phyloP scores from a whole-genome alignment of 1,140 invertebrate genomes.

The Pogonomyrmex californicus region DNA sequence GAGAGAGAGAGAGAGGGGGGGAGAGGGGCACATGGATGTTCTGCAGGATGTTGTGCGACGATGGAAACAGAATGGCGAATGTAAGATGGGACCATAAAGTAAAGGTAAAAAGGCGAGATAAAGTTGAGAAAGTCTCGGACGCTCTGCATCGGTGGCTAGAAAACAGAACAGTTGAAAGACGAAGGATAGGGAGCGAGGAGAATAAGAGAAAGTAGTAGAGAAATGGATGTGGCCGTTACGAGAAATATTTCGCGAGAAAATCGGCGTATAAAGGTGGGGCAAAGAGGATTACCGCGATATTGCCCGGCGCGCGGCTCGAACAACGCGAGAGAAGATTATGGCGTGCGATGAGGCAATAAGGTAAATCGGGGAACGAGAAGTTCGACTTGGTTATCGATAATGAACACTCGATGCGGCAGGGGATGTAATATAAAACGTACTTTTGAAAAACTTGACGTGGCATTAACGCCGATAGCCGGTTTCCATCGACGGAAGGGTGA shows the following conservation, averaged over 20 bases:
- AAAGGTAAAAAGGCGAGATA: conserved; percentile 36
- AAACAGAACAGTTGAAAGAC: background rate
- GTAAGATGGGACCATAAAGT: conserved; percentile 29
- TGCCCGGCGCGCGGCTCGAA: background rate
- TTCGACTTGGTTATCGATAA: conserved; percentile 24
- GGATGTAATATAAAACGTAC: conserved; percentile 10
- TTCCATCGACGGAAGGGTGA: background rate
- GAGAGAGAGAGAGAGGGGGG: background rate
- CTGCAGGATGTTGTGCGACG: conserved; percentile 29
- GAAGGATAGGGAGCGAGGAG: background rate
- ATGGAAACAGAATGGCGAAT: conserved; percentile 44
- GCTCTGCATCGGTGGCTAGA: background rate
- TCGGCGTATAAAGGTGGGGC: background rate
- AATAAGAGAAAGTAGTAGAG: background rate
- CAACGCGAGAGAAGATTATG: conserved; percentile 10
- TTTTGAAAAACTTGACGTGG: background rate
- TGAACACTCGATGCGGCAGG: background rate
- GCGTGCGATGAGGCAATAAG: conserved; percentile 29
- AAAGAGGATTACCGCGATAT: conserved; percentile 40
- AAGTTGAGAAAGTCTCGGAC: conserved; percentile 38
- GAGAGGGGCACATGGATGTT: conserved; percentile 17
- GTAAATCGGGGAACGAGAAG: conserved; percentile 5
- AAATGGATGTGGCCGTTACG: conserved; percentile 11
- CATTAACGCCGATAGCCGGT: background rate
- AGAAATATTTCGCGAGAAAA: conserved; percentile 45